These are phyloP conservation scores for Camptogramma bilineatum DNA, from an alignment of 2,888 invertebrate genomes.

Conservation along the genomic window DNA sequence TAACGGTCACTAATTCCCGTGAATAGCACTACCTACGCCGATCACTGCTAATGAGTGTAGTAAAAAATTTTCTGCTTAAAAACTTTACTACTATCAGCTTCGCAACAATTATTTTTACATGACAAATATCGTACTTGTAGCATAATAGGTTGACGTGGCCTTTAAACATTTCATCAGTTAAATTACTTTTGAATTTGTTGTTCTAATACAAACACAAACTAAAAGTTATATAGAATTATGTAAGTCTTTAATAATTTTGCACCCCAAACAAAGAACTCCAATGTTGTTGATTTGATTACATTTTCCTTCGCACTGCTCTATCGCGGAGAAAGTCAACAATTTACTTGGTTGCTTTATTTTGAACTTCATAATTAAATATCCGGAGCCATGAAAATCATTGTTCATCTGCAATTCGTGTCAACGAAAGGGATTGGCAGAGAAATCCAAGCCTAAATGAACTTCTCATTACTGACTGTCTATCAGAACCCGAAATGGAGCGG, in stretches of 20 bases:
- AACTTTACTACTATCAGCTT: too few relatives aligned
- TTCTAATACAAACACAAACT: background rate
- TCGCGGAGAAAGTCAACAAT: constrained; percentile 28
- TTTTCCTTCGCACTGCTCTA: constrained; percentile 13
- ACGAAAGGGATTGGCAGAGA: constrained; percentile 51
- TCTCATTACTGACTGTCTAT: constrained; percentile 59
- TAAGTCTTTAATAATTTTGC: constrained; percentile 1
- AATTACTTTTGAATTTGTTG: background rate
- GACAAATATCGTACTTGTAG: too few relatives aligned
- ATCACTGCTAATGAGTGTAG: too few relatives aligned
- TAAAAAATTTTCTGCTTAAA: too few relatives aligned
- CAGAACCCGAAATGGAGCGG: constrained; percentile 52
- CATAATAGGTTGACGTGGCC: background rate
- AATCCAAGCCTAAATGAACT: constrained; percentile 55
- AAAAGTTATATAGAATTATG: background rate
- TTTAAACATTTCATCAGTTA: background rate
- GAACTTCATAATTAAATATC: constrained; percentile 44
- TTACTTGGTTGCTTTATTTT: constrained; percentile 36
- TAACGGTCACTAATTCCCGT: too few relatives aligned
- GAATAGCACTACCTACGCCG: too few relatives aligned
- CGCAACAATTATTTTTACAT: too few relatives aligned
- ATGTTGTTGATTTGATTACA: constrained; percentile 25
- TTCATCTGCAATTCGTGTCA: constrained; percentile 56
- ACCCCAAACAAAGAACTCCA: constrained; percentile 15
- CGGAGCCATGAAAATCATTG: constrained; percentile 44